Evolutionary conservation across 2,888 invertebrate species (phyloP).

Genomic region (Cantharis lateralis): DNA sequence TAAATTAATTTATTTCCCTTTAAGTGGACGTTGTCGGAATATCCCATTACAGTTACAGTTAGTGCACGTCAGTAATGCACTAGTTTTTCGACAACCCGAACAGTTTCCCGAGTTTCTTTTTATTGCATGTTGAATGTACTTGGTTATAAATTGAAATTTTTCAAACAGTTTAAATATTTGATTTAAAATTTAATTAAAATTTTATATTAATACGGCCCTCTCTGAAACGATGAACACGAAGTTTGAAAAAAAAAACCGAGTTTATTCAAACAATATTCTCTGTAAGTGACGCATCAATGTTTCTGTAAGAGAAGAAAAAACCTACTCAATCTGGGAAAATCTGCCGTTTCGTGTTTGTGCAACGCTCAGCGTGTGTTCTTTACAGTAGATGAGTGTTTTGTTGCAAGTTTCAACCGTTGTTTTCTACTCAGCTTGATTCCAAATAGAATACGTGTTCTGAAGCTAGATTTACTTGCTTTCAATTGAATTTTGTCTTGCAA

Average conservation of each 20-base stretch:
- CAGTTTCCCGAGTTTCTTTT: not conserved
- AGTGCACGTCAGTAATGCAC: not conserved
- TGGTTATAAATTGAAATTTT: not conserved
- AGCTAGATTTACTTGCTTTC: conserved; percentile 35
- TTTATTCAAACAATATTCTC: conserved; percentile 11
- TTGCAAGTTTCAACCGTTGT: conserved; percentile 39
- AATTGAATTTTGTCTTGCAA: conserved; percentile 37
- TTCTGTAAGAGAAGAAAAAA: conserved; percentile 8
- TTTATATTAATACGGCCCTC: not conserved
- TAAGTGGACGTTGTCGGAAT: not conserved
- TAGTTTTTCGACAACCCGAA: not conserved
- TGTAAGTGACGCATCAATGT: conserved; percentile 18
- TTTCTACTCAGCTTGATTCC: conserved; percentile 40
- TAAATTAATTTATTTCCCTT: no score
- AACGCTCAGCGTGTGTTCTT: conserved; percentile 28
- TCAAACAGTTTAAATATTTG: not conserved
- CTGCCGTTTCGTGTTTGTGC: conserved; percentile 22
- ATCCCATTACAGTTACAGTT: not conserved
- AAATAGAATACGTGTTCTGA: conserved; percentile 45
- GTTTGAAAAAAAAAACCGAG: not conserved
- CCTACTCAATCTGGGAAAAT: conserved; percentile 19
- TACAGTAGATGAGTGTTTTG: conserved; percentile 37
- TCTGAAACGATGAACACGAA: not conserved
- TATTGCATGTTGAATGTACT: not conserved
- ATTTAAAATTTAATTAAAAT: not conserved